These are phyloP conservation scores for Amia ocellicauda DNA, from an alignment of 2,113 vertebrate species.

Conservation along the genomic window DNA sequence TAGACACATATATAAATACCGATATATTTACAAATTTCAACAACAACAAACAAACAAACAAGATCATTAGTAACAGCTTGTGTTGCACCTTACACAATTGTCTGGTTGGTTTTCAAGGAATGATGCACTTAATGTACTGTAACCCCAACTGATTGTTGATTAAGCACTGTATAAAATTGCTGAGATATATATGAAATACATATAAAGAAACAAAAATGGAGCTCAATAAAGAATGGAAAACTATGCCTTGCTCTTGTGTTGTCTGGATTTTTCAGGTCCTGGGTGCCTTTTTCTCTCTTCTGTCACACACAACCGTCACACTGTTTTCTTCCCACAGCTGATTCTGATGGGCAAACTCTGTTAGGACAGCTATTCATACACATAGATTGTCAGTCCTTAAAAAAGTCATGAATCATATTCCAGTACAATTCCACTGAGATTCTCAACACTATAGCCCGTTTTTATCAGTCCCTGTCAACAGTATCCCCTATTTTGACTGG, in stretches of 20 bases:
- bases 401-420: no score
- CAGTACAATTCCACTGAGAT: no score
- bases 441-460: no score
- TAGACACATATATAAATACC: conserved; percentile 47
- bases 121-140: conserved; percentile 44
- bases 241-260: neutral
- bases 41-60: conserved; percentile 28
- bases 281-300: no score
- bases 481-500: no score
- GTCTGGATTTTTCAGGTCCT: neutral
- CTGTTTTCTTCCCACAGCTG: no score
- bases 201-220: conserved; percentile 59
- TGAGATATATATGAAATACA: conserved; percentile 59
- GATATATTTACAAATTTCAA: conserved; percentile 52
- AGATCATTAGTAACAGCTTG: conserved; percentile 50
- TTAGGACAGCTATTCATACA: no score
- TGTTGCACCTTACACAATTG: conserved; percentile 51
- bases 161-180: conserved; percentile 59
- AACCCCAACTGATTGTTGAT: conserved; percentile 46
- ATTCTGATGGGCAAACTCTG: no score
- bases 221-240: conserved; percentile 43
- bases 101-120: conserved; percentile 20
- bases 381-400: no score
- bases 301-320: no score
- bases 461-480: no score